A percentile compares a stretch with the other conserved stretches of the same genome.
These are phyloP conservation scores for Smittia aterrima DNA, from an alignment of 2,888 invertebrate genomes.

Conservation along the genomic window DNA sequence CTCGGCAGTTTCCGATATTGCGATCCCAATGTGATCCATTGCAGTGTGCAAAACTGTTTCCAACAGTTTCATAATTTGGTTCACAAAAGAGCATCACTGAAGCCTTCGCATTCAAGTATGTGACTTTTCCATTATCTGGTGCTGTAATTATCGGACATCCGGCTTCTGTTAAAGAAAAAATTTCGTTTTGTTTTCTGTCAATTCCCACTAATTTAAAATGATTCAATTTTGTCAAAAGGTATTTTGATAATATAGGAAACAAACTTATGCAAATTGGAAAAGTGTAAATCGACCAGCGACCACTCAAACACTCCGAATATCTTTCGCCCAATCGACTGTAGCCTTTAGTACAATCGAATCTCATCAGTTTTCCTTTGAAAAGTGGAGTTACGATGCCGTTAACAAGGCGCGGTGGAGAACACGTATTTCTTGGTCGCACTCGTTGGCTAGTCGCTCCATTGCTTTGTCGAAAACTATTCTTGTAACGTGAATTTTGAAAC, in stretches of 20 bases:
- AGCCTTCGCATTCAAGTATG: slow-evolving; percentile 57
- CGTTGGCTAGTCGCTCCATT: neutral
- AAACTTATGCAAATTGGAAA: slow-evolving; percentile 40
- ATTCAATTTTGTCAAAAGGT: neutral
- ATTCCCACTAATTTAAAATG: neutral
- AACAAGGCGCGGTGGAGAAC: slow-evolving; percentile 10
- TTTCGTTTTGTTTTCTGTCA: neutral
- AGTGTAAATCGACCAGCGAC: slow-evolving; percentile 26
- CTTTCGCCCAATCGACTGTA: slow-evolving; percentile 25
- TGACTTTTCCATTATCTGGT: slow-evolving; percentile 58
- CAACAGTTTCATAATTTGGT: slow-evolving; percentile 61
- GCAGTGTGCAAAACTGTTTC: slow-evolving; percentile 65
- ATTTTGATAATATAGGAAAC: neutral
- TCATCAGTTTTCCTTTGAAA: slow-evolving; percentile 31
- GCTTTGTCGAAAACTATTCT: neutral
- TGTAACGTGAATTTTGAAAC: neutral
- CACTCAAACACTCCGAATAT: slow-evolving; percentile 17
- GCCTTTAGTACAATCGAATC: slow-evolving; percentile 37
- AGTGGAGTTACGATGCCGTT: slow-evolving; percentile 23
- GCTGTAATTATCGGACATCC: slow-evolving; percentile 57
- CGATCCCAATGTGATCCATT: slow-evolving; percentile 70
- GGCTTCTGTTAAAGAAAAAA: slow-evolving; percentile 53
- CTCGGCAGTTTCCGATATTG: slow-evolving; percentile 61
- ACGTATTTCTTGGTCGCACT: neutral
- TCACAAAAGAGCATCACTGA: slow-evolving; percentile 66